A percentile compares a stretch with the other conserved stretches of the same genome.
Conservation (phyloP, 2,888 invertebrate genomes). For the Junonia oenone region DNA sequence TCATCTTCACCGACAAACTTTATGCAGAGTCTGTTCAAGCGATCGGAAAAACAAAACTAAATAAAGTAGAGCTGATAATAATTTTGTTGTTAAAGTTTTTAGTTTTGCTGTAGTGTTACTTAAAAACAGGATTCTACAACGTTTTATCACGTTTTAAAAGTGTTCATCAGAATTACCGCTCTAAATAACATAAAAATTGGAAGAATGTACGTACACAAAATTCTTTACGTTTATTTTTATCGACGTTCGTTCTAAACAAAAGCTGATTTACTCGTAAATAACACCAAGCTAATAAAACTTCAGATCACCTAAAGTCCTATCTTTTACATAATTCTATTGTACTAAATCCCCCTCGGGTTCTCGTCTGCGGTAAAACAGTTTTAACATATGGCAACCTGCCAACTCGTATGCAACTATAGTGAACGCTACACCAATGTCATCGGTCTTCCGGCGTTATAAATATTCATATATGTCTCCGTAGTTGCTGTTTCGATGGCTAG, state of each 20-base stretch:
- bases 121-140: neutral
- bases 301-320: neutral
- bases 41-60: neutral
- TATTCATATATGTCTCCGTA: constrained; percentile 17
- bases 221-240: neutral
- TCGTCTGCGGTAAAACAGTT: constrained; percentile 20
- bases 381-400: constrained; percentile 33
- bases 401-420: constrained; percentile 28
- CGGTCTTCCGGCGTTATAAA: constrained; percentile 31
- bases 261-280: neutral
- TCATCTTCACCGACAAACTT: neutral
- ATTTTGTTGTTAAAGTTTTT: neutral
- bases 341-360: constrained; percentile 5
- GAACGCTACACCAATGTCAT: constrained; percentile 31
- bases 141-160: neutral
- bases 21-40: neutral
- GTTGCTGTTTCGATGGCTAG: neutral
- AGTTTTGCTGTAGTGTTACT: neutral
- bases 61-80: neutral
- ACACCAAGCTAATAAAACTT: neutral
- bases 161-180: neutral
- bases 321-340: constrained; percentile 15
- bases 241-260: neutral
- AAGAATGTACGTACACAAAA: neutral
- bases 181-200: neutral